Evolutionary conservation across 2,113 vertebrate species (phyloP), one percentile per base, ranked within the genome.

Genomic region (Tragelaphus strepsiceros): DNA sequence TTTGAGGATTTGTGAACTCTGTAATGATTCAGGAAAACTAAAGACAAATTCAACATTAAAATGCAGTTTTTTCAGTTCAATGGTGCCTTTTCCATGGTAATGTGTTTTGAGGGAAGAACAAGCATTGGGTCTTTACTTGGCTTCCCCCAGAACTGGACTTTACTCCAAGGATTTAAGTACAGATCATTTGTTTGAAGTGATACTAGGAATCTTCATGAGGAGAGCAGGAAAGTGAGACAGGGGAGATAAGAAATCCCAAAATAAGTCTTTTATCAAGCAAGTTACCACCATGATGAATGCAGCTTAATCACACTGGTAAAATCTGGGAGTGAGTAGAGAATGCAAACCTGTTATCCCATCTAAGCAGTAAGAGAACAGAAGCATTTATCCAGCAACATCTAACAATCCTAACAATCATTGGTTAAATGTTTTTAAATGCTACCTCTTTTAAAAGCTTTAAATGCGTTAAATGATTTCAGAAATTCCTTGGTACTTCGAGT

Each of bases 371-470:
- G 5, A 2, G 8, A 43, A 22, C 2, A 51, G 6, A 32, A n/a
- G 0, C 2, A 39, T 14, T 54, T 30, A 39, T 24, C 12, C 5
- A 10, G 6, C 13, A 53, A 3, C 21, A 9, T 0, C 59, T 26
- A 56, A 4, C 0, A 46, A 11, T 43, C 30, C 59, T 62, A 30
- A 62, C 59, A 62, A 62, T 62, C 59, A 7, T 1, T 56, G n/a
- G 7, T 58, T 58, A 26, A 46, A 1, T 15, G 5, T 22, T 89
- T 5, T 58, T 58, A 26, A 46, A 1, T 15, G 8, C 28, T 89
- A 0, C 15, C 67, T 71, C n/a, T 71, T 71, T 71, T 39, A 22
- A 71, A 39, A 22, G 67, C n/a, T 71, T 71, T 67, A 67, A 71
- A 35, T 19, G 64, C 10, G 8, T 71, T 71, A 71, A 71, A 35